Evolutionary conservation across 2,888 invertebrate species (phyloP), one percentile per base, ranked within the genome.

Genomic region (Epinotia bilunana): DNA sequence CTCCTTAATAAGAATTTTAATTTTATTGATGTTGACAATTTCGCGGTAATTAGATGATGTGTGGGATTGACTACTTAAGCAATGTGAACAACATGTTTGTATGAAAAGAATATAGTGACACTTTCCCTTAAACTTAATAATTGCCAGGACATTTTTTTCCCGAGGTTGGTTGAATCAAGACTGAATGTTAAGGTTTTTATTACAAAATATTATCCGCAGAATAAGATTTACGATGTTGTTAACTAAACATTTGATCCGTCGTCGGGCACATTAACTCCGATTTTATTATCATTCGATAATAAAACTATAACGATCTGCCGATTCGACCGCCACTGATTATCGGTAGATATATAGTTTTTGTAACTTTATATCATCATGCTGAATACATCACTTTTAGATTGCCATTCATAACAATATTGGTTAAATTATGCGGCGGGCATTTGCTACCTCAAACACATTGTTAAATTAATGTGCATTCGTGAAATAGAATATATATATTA

Each of bases 201-300:
- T 7, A 18, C 46, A 43, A 39, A 53, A 62, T 60, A 55, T 12
- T 64, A 64, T 43, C 55, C 13, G 6, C 53, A 7, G 20, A 18
- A 49, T 33, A 61, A 72, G 75, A 77, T 77, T 77, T 70, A 77
- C n/a, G 74, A 70, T 53, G 63, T 65, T 75, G 72, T 67, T 77
- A 75, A 77, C 76, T 77, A 73, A 73, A 63, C 60, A 64, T 75
- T 18, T 73, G 57, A 75, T 58, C 61, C 61, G 33, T 74, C 64
- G 46, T 20, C 18, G 57, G 18, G 61, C 68, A 76, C 49, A 73
- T 73, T 13, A 61, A 49, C 43, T 20, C 33, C 4, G 64, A 73
- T 64, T 65, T 74, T 72, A 72, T 75, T 53, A 71, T 72, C 71
- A 67, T 61, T 23, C 61, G 55, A 67, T 67, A 67, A 75, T 62